These are phyloP conservation scores for Magallana ariakensis DNA, from an alignment of 1,140 invertebrate species.

Conservation along the genomic window DNA sequence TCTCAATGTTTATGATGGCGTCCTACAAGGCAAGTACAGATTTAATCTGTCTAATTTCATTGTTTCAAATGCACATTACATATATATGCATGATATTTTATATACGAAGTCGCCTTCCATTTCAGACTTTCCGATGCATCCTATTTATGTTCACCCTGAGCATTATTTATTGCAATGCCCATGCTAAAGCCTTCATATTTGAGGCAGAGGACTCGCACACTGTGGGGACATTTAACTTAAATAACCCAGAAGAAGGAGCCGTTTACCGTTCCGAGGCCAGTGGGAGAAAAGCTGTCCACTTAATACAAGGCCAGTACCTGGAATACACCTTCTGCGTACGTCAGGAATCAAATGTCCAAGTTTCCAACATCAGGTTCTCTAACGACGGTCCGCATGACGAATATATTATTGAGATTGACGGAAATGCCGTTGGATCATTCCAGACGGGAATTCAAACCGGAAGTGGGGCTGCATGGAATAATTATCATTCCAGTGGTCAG, in stretches of 20 bases:
- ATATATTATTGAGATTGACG: not conserved
- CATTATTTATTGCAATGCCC: not conserved
- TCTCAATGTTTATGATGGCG: too few species aligned
- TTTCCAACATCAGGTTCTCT: constrained; percentile 11
- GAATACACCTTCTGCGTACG: constrained; percentile 5
- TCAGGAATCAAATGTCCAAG: not conserved
- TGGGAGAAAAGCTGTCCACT: not conserved
- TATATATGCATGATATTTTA: not conserved
- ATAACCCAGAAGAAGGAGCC: not conserved
- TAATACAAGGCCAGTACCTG: not conserved
- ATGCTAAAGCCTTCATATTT: constrained; percentile 8
- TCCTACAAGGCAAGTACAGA: too few species aligned
- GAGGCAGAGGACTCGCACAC: constrained; percentile 13
- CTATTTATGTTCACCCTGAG: not conserved
- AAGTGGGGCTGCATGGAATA: not conserved
- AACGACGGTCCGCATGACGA: constrained; percentile 15
- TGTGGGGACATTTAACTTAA: not conserved
- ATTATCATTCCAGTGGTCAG: constrained; percentile 1
- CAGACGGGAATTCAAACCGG: not conserved
- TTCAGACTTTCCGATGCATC: not conserved
- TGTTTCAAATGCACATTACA: not conserved
- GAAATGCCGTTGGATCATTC: not conserved
- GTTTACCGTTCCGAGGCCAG: constrained; percentile 4
- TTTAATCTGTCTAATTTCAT: not conserved
- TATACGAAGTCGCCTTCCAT: not conserved